Conservation (phyloP, 2,797 vertebrate genomes). For the Falco concolor region DNA sequence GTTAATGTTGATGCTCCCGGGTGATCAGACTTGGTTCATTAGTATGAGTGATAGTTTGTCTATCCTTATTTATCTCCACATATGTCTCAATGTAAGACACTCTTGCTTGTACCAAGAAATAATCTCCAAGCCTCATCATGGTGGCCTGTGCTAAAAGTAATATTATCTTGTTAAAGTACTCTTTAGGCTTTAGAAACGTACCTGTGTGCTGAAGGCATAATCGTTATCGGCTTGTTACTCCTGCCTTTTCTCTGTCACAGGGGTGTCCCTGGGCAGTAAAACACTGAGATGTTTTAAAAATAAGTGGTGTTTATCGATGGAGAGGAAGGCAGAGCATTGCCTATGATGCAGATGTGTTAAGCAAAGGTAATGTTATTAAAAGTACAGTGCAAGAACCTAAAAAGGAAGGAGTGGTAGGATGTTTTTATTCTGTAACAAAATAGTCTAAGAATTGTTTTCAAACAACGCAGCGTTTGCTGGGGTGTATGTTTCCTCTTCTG, state of each 20-base stretch:
- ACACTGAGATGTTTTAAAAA: neutral
- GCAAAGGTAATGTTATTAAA: neutral
- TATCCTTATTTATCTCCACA: neutral
- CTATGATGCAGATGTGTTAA: neutral
- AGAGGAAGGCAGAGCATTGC: neutral
- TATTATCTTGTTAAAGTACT: neutral
- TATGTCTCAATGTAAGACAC: neutral
- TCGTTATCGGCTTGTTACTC: neutral
- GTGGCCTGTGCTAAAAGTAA: neutral
- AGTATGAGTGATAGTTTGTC: neutral
- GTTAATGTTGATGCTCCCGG: neutral
- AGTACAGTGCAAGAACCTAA: neutral
- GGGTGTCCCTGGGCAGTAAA: neutral
- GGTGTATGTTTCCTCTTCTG: neutral
- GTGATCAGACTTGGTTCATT: neutral
- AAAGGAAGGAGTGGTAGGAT: neutral
- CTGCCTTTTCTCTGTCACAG: neutral
- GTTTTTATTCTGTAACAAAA: neutral
- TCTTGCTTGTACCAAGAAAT: neutral
- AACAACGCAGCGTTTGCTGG: neutral
- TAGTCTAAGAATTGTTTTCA: neutral
- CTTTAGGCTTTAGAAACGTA: neutral
- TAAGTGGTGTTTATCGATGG: accelerated
- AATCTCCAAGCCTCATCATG: neutral
- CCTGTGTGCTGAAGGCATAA: neutral